Evolutionary conservation across 2,888 invertebrate genomes (phyloP).

Genomic region (Caenorhabditis angaria): DNA sequence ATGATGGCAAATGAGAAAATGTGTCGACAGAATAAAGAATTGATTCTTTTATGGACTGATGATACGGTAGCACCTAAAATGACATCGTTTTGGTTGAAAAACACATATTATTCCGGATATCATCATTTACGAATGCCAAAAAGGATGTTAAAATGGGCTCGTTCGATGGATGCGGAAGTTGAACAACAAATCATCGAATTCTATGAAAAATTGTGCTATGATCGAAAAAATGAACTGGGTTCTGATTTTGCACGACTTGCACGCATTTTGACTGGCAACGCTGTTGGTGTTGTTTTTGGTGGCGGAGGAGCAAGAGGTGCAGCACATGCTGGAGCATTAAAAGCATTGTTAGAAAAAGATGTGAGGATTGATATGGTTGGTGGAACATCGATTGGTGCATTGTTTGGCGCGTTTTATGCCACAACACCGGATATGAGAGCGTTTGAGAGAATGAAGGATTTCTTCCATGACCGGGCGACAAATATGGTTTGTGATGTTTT

Average conservation of each 20-base stretch:
- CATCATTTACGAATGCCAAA: slow-evolving; percentile 90
- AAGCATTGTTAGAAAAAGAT: slow-evolving; percentile 92
- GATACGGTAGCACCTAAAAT: slow-evolving; percentile 79
- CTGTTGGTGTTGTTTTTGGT: slow-evolving; percentile 93
- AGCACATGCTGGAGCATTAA: slow-evolving; percentile 95
- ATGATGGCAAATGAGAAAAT: slow-evolving; percentile 78
- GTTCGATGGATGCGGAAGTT: not conserved
- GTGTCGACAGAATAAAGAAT: slow-evolving; percentile 93
- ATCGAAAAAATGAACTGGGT: slow-evolving; percentile 4
- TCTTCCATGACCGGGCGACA: slow-evolving; percentile 75
- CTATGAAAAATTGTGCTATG: slow-evolving; percentile 73
- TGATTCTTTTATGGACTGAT: slow-evolving; percentile 84
- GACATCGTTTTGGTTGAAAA: slow-evolving; percentile 85
- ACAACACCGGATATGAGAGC: slow-evolving; percentile 30
- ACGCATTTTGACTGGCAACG: slow-evolving; percentile 92
- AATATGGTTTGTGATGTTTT: slow-evolving; percentile 92
- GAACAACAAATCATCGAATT: slow-evolving; percentile 38
- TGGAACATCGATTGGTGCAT: slow-evolving; percentile 95
- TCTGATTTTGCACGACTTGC: slow-evolving; percentile 91
- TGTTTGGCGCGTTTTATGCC: slow-evolving; percentile 88
- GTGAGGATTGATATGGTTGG: slow-evolving; percentile 99
- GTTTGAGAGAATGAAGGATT: slow-evolving; percentile 56
- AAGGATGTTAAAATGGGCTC: slow-evolving; percentile 82
- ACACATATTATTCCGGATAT: slow-evolving; percentile 95
- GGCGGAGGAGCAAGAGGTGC: slow-evolving; percentile 97